A percentile compares a stretch with the other conserved stretches of the same genome.
These are phyloP conservation scores for Macrostomum lignano DNA, from an alignment of 1,140 invertebrate species.

Conservation along the genomic window DNA sequence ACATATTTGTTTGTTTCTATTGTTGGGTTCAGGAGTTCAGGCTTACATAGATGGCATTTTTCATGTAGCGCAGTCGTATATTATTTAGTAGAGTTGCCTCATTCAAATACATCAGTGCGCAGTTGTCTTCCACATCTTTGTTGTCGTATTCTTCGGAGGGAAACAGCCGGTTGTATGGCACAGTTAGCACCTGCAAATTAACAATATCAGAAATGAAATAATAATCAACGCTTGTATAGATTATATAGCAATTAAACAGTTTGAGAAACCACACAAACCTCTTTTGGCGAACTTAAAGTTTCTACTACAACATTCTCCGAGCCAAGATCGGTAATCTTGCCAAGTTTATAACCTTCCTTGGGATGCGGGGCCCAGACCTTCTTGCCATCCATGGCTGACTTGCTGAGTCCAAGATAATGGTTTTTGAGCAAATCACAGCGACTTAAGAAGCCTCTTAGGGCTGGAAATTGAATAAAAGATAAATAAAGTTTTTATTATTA, in stretches of 20 bases:
- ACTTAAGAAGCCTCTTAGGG: too few species aligned
- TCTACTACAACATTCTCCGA: slow-evolving; percentile 51
- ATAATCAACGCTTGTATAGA: too few species aligned
- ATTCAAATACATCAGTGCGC: slow-evolving; percentile 86
- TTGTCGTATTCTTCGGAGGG: slow-evolving; percentile 55
- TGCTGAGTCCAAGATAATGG: too few species aligned
- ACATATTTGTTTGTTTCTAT: neutral
- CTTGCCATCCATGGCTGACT: slow-evolving; percentile 18
- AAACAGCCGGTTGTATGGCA: slow-evolving; percentile 43
- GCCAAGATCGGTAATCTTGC: slow-evolving; percentile 57
- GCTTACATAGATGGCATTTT: slow-evolving; percentile 89
- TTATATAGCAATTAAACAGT: too few species aligned
- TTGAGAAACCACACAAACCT: too few species aligned
- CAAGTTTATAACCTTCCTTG: slow-evolving; percentile 58
- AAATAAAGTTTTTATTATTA: too few species aligned
- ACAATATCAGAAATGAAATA: slow-evolving; percentile 23
- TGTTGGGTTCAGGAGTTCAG: too few species aligned
- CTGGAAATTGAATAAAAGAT: too few species aligned
- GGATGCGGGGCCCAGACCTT: slow-evolving; percentile 74
- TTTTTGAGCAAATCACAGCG: too few species aligned
- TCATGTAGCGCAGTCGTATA: slow-evolving; percentile 56
- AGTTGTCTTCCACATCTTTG: slow-evolving; percentile 82
- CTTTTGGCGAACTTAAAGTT: slow-evolving; percentile 34
- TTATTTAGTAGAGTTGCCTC: slow-evolving; percentile 85
- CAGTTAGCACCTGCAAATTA: slow-evolving; percentile 31